Conservation (phyloP, 2,113 vertebrate genomes). For the Pangasianodon gigas region DNA sequence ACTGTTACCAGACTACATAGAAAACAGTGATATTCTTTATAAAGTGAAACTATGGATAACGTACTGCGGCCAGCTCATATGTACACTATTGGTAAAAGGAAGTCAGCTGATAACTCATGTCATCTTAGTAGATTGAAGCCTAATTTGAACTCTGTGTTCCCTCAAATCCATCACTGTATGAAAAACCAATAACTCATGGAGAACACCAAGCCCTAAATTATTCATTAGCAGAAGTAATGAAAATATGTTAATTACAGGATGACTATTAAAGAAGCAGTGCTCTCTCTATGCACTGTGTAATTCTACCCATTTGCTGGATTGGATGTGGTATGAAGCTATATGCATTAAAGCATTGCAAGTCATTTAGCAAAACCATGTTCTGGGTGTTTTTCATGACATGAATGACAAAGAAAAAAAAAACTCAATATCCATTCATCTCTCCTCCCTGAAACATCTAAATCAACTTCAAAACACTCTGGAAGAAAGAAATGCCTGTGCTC, state of each 20-base stretch:
- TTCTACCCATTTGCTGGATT: slow-evolving; percentile 82
- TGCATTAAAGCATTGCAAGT: slow-evolving; percentile 65
- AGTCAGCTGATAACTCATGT: slow-evolving; percentile 70
- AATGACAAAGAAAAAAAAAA: not conserved
- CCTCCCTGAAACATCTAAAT: slow-evolving; percentile 28
- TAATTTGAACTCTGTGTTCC: slow-evolving; percentile 72
- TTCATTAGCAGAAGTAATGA: slow-evolving; percentile 85
- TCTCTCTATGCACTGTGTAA: slow-evolving; percentile 83
- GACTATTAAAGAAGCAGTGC: slow-evolving; percentile 78
- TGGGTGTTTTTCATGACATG: slow-evolving; percentile 30
- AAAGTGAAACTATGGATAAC: not conserved
- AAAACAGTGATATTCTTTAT: not conserved
- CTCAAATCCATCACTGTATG: slow-evolving; percentile 75
- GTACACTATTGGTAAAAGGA: slow-evolving; percentile 50
- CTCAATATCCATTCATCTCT: slow-evolving; percentile 5
- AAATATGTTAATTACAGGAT: slow-evolving; percentile 87
- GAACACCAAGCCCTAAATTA: slow-evolving; percentile 81
- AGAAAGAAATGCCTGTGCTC: slow-evolving; percentile 22
- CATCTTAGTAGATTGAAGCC: slow-evolving; percentile 68
- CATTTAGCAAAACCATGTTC: slow-evolving; percentile 52
- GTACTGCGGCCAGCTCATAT: not conserved
- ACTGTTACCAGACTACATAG: not conserved
- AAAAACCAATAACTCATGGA: slow-evolving; percentile 77
- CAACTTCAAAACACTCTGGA: slow-evolving; percentile 17
- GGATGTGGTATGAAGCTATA: slow-evolving; percentile 69